Conservation (phyloP, 2,888 invertebrate genomes). For the Pristionchus arcanus region DNA sequence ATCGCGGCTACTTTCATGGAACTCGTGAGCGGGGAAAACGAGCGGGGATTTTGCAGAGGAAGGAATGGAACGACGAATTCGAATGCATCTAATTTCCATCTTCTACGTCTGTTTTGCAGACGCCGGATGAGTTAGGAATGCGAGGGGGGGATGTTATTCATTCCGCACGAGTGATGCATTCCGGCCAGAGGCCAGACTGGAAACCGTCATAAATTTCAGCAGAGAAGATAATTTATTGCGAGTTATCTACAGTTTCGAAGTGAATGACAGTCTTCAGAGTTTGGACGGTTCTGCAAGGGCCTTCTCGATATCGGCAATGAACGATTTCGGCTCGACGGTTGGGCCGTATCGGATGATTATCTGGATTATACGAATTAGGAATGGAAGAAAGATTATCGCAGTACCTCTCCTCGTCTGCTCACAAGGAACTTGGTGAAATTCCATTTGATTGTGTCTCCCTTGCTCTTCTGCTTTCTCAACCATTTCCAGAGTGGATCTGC, state of each 20-base stretch:
- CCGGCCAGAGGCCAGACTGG: neutral
- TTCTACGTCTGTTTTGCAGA: neutral
- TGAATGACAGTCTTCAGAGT: neutral
- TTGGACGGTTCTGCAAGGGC: conserved; percentile 60
- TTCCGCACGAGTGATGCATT: neutral
- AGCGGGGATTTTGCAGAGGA: neutral
- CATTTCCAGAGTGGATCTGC: conserved; percentile 86
- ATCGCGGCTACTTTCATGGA: neutral
- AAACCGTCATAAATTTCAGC: neutral
- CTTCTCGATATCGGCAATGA: conserved; percentile 76
- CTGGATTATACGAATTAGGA: neutral
- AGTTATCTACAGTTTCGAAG: neutral
- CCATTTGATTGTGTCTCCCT: conserved; percentile 86
- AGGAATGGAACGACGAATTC: too few relatives aligned
- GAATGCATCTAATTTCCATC: neutral
- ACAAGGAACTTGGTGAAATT: conserved; percentile 92
- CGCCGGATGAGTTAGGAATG: neutral
- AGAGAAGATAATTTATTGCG: neutral
- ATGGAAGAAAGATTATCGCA: conserved; percentile 21
- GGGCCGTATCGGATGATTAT: conserved; percentile 66
- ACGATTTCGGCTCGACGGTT: conserved; percentile 75
- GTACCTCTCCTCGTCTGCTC: conserved; percentile 81
- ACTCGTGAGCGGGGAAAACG: neutral
- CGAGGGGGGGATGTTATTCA: neutral
- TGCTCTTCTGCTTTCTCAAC: conserved; percentile 83